phyloP scores from a whole-genome alignment of 2,113 vertebrate species.

The Pyxicephalus adspersus region DNA sequence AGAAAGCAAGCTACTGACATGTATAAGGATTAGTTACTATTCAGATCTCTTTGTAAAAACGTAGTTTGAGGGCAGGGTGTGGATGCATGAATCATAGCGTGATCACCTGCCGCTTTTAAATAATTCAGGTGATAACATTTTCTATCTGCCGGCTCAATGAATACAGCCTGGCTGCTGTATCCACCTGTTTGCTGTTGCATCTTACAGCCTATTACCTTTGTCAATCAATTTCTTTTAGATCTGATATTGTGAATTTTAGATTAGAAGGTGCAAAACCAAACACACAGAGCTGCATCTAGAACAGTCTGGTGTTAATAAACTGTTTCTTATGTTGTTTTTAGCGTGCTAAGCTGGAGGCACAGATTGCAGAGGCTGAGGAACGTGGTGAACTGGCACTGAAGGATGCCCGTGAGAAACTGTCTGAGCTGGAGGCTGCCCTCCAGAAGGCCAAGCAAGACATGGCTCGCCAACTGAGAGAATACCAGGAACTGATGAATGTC shows the following conservation, averaged over 20 bases:
- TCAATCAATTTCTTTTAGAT: too few species aligned
- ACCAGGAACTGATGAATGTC: constrained; percentile 63
- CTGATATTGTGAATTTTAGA: too few species aligned
- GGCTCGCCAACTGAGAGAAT: constrained; percentile 87
- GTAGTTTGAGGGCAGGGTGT: constrained; percentile 52
- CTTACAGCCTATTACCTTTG: not conserved
- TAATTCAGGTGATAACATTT: constrained; percentile 38
- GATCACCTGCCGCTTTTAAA: constrained; percentile 53
- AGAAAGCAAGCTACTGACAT: constrained; percentile 32
- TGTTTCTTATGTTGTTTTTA: constrained; percentile 54
- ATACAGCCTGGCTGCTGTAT: not conserved
- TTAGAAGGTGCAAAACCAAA: too few species aligned
- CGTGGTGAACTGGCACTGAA: constrained; percentile 84
- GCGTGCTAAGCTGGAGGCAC: constrained; percentile 88
- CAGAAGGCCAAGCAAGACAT: constrained; percentile 90
- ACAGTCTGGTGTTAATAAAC: not conserved
- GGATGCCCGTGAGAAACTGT: constrained; percentile 86
- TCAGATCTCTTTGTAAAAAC: constrained; percentile 38
- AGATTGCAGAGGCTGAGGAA: constrained; percentile 85
- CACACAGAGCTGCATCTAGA: too few species aligned
- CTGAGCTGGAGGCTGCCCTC: constrained; percentile 82
- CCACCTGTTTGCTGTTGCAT: constrained; percentile 5
- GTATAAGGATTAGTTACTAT: constrained; percentile 22
- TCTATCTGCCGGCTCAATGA: not conserved
- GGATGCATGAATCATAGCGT: constrained; percentile 24